Base-by-base conservation (phyloP, 37 sponge, comb jelly and placozoan species). In the Spongia lamella region DNA sequence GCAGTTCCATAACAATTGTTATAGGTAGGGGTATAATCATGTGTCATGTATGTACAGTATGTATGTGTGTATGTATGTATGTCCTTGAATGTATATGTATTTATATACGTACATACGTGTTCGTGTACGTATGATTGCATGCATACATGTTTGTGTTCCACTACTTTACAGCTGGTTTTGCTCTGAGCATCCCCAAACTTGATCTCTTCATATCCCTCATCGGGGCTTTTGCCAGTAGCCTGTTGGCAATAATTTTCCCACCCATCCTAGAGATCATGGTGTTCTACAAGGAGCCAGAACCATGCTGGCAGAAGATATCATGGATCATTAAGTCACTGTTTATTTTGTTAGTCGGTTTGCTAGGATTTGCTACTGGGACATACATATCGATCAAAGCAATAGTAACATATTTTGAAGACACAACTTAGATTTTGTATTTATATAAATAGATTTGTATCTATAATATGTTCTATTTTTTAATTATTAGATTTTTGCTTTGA, bases 181-280 rank as follows among this genome's bases (percentile, higher is more conserved):
- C 93, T 7, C 15, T 85, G 21, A 54, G 27, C 34, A 43, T 83
- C 4, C 93, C 93, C 55, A 72, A 81, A 17, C 70, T 94, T 13
- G 92, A 68, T 57, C 85, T 83, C 58, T 74, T 92, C 65, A 87
- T 96, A n/a, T 70, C 88, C 11, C 91, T 96, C 17, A 80, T 96
- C 21, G 97, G 97, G 37, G 93, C 97, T 1, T 20, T 79, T 29
- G 89, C 89, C 68, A 88, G 93, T 72, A 73, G 80, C 71, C 69
- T 84, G 15, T 85, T 96, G 30, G 91, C 93, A 40, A 59, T 93
- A 72, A 85, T 93, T 39, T 93, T 96, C 77, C 97, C 97, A 4
- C 61, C 97, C 13, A 52, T 93, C 30, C 34, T 90, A 21, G 69
- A 88, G 33, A 70, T 90, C 7, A 27, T 87, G 33, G 63, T 68